Base-by-base conservation (phyloP, 2,797 vertebrate species). In the Pseudocheirus occidentalis region DNA sequence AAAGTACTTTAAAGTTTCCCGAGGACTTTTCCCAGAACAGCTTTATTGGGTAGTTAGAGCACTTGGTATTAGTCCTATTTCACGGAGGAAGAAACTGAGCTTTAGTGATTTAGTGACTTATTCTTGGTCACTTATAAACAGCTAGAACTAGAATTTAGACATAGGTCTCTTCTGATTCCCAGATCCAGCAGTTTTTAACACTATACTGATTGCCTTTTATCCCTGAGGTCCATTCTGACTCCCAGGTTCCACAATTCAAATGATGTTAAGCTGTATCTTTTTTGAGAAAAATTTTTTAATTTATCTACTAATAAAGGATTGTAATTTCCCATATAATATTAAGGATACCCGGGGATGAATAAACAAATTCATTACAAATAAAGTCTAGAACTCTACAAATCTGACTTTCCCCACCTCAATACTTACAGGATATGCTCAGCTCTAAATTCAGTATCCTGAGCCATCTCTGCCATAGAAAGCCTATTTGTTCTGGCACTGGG, bases 401-500 rank as follows among this genome's bases (percentile, higher is more conserved):
- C 53, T 53, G 53, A 13, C 50, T 53, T 52, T 34, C 4, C 29
- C 13, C 52, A 90, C 52, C 90, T 90, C 14, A 54, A 34, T 90
- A 54, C 28, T 1, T 90, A 0, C n/a, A 92, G 96, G 93, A 53
- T 1, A 40, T 92, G 0, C 24, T 94, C 87, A 93, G 91, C 40
- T 0, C 91, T 46, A 73, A 81, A 28, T 55, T 24, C 34, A 40
- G 7, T 91, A 90, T 58, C 90, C 55, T 55, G 24, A 58, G 1
- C 54, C 2, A 1, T 91, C 46, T 94, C 18, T 56, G 7, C 29
- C 13, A 0, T 21, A 46, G 31, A 91, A 29, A 40, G 93, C 21
- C 27, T 94, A 4, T 58, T 56, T 55, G 66, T 94, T 94, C 40
- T 93, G 94, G 95, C 94, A 4, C 27, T 96, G 55, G 11, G 10